Base-by-base conservation (phyloP, 1,140 invertebrate species). In the Yoshiicerus persimilis region DNA sequence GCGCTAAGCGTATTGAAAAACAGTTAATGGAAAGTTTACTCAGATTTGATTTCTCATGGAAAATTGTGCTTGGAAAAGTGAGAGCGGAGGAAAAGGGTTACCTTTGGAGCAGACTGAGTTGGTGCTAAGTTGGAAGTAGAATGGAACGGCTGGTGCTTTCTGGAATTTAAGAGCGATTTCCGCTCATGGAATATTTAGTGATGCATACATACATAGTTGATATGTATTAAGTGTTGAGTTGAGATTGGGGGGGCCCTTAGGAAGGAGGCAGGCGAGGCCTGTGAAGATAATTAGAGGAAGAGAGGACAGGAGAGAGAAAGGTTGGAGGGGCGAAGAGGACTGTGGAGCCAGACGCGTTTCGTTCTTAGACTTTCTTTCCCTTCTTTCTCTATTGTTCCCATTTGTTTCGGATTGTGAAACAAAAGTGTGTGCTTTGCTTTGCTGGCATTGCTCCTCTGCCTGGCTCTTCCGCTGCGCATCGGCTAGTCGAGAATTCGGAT, bases 401-500 rank as follows among this genome's bases (percentile, higher is more conserved):
- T 80, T 80, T 80, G 75, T 38, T 80, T 32, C 75, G 20, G n/a
- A 34, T 36, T 38, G 32, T 32, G 75, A 80, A 80, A 80, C 34
- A 38, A 38, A 38, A 80, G 30, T 32, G 27, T 56, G 47, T 56
- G 47, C 16, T 16, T n/a, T 56, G 47, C 47, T 56, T 16, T 56
- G 47, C 47, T 56, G 20, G 20, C 16, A n/a, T n/a, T n/a, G n/a
- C n/a, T n/a, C 10, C 27, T 77, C 70, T 80, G 75, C 34, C 20
- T 80, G 75, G 75, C 75, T 20, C 32, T 80, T 80, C 34, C 75
- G 75, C 34, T 80, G 75, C 75, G 75, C 75, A 80, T 80, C 34
- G 75, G 75, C 75, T 80, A 80, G 36, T 80, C 75, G 25, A 70
- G 66, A 70, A 70, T 70, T 70, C 30, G 75, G 75, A 80, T 80